Evolutionary conservation across 2,797 vertebrate species (phyloP), one percentile per base, ranked within the genome.

Genomic region (Melanotaenia boesemani): DNA sequence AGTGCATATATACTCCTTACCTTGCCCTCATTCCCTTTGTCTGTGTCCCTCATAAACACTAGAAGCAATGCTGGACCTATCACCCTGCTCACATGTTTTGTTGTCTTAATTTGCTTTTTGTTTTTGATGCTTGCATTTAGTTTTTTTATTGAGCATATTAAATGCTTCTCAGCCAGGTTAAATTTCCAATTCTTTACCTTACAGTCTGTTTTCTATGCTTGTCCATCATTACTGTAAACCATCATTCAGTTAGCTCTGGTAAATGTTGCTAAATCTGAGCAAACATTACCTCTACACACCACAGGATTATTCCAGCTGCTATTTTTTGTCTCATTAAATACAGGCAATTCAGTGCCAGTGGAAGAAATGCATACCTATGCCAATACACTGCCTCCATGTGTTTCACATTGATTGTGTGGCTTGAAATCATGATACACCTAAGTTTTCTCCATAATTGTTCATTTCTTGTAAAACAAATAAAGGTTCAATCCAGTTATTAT

Each of bases 341-440:
- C 48, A n/a, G n/a, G 6, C 22, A 6, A 50, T n/a, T 9, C 9
- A 50, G 48, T 50, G 48, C n/a, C 48, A 20, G 48, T 58, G 39
- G 55, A 70, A 48, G 41, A 30, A 32, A 76, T 46, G 8, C 28
- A n/a, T 71, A 63, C 54, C 76, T 1, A 1, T 22, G 37, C 55
- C 28, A 41, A 46, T 58, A 63, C 28, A 46, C 36, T 70, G 26
- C 26, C 24, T 1, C 28, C 28, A 30, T 6, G 13, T 32, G 28
- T 18, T 57, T 32, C 1, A 30, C 6, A n/a, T 18, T 20, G 46
- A 48, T 48, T 18, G 18, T 48, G 46, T n/a, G 20, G 16, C 44
- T 48, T 48, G 4, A 48, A 1, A 20, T 20, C 6, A 48, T 48
- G 44, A 48, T 5, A 6, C 15, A 16, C 6, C 6, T 34, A 6